Conservation (phyloP, 2,797 vertebrate species). For the Pseudochaenichthys georgianus region DNA sequence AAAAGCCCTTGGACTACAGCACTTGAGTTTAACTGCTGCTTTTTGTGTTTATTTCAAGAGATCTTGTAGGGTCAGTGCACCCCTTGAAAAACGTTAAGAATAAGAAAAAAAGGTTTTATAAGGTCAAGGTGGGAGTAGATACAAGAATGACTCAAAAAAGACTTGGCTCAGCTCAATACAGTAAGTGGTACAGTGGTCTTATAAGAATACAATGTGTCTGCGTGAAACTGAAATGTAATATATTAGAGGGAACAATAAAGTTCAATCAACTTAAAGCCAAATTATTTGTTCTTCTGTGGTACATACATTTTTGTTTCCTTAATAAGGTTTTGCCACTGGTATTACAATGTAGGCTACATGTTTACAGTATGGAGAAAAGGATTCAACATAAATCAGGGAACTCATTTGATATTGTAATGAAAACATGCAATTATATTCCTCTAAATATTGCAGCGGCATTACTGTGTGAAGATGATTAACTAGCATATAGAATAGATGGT, state of each 20-base stretch:
- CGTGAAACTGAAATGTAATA: background rate
- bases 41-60: constrained; percentile 25
- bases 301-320: background rate
- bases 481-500: background rate
- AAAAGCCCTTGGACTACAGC: constrained; percentile 15
- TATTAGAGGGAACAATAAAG: too few relatives aligned
- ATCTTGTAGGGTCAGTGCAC: constrained; percentile 3
- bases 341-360: background rate
- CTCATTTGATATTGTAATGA: background rate
- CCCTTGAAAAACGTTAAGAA: constrained; percentile 21
- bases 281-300: background rate
- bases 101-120: constrained; percentile 24
- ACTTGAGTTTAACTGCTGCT: constrained; percentile 9
- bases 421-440: background rate
- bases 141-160: constrained; percentile 17
- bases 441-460: background rate
- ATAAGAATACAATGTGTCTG: constrained; percentile 7
- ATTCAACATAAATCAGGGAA: background rate
- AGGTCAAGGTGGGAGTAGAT: constrained; percentile 18
- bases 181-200: constrained; percentile 1
- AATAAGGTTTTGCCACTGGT: background rate
- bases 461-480: background rate
- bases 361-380: background rate
- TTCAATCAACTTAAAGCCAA: background rate
- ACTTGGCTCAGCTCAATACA: constrained; percentile 16